These are phyloP conservation scores for Loriculus beryllinus DNA, from an alignment of 2,797 vertebrate species.

Conservation along the genomic window DNA sequence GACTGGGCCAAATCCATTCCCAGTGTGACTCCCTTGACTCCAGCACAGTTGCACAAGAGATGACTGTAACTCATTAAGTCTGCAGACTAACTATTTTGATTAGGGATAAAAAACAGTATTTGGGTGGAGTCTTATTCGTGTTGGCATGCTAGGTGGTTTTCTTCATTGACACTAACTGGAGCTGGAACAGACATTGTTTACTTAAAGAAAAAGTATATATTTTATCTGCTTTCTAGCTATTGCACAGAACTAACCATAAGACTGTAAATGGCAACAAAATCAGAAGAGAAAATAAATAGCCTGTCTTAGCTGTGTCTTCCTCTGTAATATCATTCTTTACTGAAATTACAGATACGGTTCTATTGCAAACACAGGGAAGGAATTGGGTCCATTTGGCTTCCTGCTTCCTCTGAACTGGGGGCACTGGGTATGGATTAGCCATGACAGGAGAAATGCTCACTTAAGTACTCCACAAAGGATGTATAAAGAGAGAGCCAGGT, in stretches of 20 bases:
- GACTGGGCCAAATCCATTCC: conserved; percentile 19
- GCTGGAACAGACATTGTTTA: neutral
- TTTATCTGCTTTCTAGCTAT: neutral
- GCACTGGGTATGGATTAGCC: neutral
- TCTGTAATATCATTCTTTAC: neutral
- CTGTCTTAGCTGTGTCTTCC: neutral
- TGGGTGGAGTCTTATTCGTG: neutral
- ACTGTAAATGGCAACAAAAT: neutral
- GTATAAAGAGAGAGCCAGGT: neutral
- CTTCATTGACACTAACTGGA: neutral
- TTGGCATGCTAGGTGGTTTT: neutral
- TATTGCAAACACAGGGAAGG: neutral
- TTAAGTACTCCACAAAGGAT: neutral
- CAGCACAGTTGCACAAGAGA: neutral
- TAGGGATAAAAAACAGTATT: neutral
- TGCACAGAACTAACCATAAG: neutral
- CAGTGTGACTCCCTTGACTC: conserved; percentile 10
- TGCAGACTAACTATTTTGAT: conserved; percentile 1
- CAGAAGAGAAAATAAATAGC: neutral
- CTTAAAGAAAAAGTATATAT: neutral
- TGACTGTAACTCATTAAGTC: neutral
- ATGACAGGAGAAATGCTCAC: fast-evolving
- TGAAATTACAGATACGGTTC: neutral
- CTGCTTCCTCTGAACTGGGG: neutral
- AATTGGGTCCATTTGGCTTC: neutral